Evolutionary conservation across 2,797 vertebrate species (phyloP).

Genomic region (Apogon hyalosoma): DNA sequence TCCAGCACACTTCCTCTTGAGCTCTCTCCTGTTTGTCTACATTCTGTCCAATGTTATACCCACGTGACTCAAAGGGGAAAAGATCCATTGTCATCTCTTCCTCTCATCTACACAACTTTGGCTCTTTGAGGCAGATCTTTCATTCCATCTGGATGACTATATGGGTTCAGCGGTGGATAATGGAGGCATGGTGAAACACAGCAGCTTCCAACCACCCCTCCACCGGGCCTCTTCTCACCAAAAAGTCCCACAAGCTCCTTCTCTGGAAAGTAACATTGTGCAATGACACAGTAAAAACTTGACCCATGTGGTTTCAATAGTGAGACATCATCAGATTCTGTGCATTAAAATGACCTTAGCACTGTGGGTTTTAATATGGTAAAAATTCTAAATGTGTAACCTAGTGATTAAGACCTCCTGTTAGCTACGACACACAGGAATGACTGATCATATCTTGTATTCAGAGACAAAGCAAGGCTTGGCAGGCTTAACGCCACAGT

Average conservation of each 20-base stretch:
- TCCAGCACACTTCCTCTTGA: slow-evolving; percentile 67
- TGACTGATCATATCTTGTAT: slow-evolving; percentile 56
- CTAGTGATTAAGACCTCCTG: slow-evolving; percentile 48
- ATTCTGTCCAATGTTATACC: slow-evolving; percentile 56
- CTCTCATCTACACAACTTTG: slow-evolving; percentile 74
- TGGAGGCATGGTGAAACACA: slow-evolving; percentile 35
- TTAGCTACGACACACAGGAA: slow-evolving; percentile 40
- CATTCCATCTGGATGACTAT: slow-evolving; percentile 81
- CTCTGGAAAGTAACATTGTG: slow-evolving; percentile 25
- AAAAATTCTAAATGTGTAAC: slow-evolving; percentile 34
- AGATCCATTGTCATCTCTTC: slow-evolving; percentile 77
- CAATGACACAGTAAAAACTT: slow-evolving; percentile 16
- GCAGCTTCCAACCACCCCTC: slow-evolving; percentile 25
- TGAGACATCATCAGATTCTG: slow-evolving; percentile 3
- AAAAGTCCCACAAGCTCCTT: slow-evolving; percentile 15
- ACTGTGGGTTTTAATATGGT: slow-evolving; percentile 17
- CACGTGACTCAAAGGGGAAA: slow-evolving; percentile 67
- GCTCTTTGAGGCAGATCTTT: slow-evolving; percentile 71
- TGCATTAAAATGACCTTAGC: neutral
- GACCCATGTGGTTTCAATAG: slow-evolving; percentile 14
- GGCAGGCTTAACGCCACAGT: slow-evolving; percentile 41
- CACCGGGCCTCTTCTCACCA: slow-evolving; percentile 24
- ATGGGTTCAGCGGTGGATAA: slow-evolving; percentile 46
- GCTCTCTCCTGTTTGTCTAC: slow-evolving; percentile 66
- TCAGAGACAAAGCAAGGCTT: slow-evolving; percentile 55